Evolutionary conservation across 1,140 invertebrate species (phyloP).

Genomic region (Portunus trituberculatus): DNA sequence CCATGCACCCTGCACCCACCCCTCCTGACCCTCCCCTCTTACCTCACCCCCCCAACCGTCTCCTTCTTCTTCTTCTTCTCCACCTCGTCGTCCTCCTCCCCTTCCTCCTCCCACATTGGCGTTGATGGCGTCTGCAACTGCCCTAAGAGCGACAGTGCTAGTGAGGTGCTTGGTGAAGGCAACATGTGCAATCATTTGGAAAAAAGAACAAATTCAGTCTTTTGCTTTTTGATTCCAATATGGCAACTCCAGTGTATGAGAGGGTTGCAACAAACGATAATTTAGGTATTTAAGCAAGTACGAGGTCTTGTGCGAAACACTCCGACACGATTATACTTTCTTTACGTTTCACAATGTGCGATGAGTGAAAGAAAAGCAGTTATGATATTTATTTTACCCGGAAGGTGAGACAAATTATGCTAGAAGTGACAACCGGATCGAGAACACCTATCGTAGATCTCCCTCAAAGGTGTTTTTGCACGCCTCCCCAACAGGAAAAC

Average conservation of each 20-base stretch:
- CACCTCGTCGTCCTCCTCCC: conserved; percentile 42
- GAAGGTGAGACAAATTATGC: conserved; percentile 45
- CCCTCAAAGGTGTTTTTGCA: conserved; percentile 60
- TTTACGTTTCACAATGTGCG: conserved; percentile 1
- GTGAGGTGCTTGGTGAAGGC: conserved; percentile 60
- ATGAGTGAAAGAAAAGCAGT: conserved; percentile 37
- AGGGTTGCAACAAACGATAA: conserved; percentile 22
- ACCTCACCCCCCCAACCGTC: conserved; percentile 40
- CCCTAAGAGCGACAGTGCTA: conserved; percentile 60
- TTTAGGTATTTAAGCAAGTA: conserved; percentile 23
- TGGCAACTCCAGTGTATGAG: conserved; percentile 31
- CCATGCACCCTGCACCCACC: conserved; percentile 58
- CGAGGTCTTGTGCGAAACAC: conserved; percentile 7
- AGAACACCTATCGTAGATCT: conserved; percentile 56
- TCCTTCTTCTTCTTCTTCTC: conserved; percentile 27
- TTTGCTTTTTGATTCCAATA: conserved; percentile 32
- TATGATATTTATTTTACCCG: conserved; percentile 45
- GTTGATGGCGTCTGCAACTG: conserved; percentile 71
- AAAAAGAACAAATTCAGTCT: not conserved
- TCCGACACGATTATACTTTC: not conserved
- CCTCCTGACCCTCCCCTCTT: not conserved
- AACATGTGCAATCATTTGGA: conserved; percentile 56
- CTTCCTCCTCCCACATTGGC: conserved; percentile 47
- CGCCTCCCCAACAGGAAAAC: conserved; percentile 60
- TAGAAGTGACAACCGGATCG: conserved; percentile 59